These are phyloP conservation scores for Squalus acanthias DNA, from an alignment of 2,797 vertebrate species.

Conservation along the genomic window DNA sequence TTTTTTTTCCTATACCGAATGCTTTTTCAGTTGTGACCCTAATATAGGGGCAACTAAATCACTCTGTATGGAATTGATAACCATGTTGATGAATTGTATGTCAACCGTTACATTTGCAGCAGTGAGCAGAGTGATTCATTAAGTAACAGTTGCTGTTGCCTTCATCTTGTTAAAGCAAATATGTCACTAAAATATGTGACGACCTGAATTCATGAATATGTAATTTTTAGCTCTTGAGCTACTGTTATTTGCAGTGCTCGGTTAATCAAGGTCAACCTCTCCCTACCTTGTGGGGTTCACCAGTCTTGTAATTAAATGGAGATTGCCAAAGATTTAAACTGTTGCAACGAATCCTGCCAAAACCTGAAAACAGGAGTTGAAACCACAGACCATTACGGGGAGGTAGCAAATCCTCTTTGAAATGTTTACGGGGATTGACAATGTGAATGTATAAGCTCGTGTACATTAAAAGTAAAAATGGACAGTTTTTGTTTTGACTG, in stretches of 20 bases:
- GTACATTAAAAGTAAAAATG: not conserved
- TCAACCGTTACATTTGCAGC: conserved; percentile 18
- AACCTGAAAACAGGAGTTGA: not conserved
- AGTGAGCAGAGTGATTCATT: conserved; percentile 20
- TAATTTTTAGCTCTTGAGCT: not conserved
- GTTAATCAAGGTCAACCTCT: conserved; percentile 1
- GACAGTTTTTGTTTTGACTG: not conserved
- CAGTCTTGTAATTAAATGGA: conserved; percentile 5
- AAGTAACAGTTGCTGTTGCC: not conserved
- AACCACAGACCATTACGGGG: not conserved
- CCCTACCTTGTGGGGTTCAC: not conserved
- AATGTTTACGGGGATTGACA: not conserved
- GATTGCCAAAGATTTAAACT: not conserved
- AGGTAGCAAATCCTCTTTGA: not conserved
- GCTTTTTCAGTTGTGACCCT: not conserved
- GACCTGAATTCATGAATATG: conserved; percentile 14
- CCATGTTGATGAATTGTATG: conserved; percentile 19
- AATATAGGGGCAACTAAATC: not conserved
- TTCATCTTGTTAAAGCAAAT: conserved; percentile 27
- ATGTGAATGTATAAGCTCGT: not conserved
- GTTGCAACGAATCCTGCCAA: not conserved
- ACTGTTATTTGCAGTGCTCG: not conserved
- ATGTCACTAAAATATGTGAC: conserved; percentile 14
- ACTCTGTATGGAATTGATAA: conserved; percentile 14
- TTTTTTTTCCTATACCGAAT: not conserved